Evolutionary conservation across 2,113 vertebrate species (phyloP), one percentile per base, ranked within the genome.

Genomic region (Camelus dromedarius): DNA sequence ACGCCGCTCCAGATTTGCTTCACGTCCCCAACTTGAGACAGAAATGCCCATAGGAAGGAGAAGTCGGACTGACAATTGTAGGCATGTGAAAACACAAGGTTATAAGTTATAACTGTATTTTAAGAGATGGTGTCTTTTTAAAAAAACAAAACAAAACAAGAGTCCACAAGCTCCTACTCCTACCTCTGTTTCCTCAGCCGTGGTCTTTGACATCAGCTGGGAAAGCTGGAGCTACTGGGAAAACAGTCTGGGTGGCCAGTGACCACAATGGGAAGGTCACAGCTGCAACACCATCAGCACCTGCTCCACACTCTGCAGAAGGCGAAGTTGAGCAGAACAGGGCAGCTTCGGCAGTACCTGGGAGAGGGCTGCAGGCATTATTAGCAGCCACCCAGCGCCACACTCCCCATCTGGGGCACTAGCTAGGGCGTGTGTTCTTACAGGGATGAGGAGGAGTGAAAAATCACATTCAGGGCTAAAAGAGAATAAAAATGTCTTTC

Each of bases 341-440:
- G 9, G 32, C 5, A 0, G 5, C 76, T 46, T 46, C 0, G 0
- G 11, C 30, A 4, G 35, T 12, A 2, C 28, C 56, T 1, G 6
- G 10, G 26, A n/a, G 50, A 81, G 30, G 69, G 9, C 19, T 4
- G 60, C 13, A 58, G 52, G 52, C 3, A 0, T 3, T 15, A 18
- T 32, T 8, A 18, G 64, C 38, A 35, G 46, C 70, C 85, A 13
- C 26, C 54, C 14, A 22, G 2, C 6, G 6, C 77, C 30, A 5
- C 4, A 1, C 11, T 15, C 38, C 89, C 4, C 6, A 32, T 24
- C 22, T 1, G 4, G n/a, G 0, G 32, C 66, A 91, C 81, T 1
- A 2, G 48, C 52, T 46, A 2, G 32, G 19, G 38, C 3, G 11
- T 19, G 26, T 16, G 52, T 32, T 46, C 73, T 72, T 28, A 60